These are phyloP conservation scores for Tapera naevia DNA, from an alignment of 2,797 vertebrate genomes.

Conservation along the genomic window DNA sequence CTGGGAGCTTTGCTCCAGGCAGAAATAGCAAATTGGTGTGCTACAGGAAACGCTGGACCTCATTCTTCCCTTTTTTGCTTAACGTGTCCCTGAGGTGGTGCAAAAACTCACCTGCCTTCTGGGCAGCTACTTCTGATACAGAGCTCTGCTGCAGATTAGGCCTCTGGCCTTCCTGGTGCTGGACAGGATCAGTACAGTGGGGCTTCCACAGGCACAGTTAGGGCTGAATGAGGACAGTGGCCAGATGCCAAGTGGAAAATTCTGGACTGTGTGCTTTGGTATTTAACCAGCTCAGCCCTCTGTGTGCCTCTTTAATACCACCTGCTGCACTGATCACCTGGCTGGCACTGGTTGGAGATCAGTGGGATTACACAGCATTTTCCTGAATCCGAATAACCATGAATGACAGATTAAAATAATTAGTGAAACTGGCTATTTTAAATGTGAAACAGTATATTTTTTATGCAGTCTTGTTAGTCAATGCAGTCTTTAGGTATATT, in stretches of 20 bases:
- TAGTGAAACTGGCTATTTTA: neutral
- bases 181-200: rapidly evolving
- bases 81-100: neutral
- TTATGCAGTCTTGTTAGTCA: neutral
- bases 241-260: rapidly evolving
- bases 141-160: neutral
- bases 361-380: neutral
- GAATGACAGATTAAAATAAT: neutral
- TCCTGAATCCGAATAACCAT: neutral
- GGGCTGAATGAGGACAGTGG: neutral
- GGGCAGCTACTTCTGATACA: neutral
- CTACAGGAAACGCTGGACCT: neutral
- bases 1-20: neutral
- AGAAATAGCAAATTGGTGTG: neutral
- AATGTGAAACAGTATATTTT: neutral
- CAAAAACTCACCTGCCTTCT: neutral
- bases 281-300: neutral
- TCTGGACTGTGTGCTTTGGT: neutral
- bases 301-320: rapidly evolving
- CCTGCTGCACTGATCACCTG: neutral
- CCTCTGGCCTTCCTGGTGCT: neutral
- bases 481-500: neutral
- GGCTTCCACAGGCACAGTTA: neutral
- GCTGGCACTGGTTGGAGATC: neutral
- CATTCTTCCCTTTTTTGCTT: neutral